Base-by-base conservation (phyloP, 2,888 invertebrate species). In the Lepidocyrtoides sp. region DNA sequence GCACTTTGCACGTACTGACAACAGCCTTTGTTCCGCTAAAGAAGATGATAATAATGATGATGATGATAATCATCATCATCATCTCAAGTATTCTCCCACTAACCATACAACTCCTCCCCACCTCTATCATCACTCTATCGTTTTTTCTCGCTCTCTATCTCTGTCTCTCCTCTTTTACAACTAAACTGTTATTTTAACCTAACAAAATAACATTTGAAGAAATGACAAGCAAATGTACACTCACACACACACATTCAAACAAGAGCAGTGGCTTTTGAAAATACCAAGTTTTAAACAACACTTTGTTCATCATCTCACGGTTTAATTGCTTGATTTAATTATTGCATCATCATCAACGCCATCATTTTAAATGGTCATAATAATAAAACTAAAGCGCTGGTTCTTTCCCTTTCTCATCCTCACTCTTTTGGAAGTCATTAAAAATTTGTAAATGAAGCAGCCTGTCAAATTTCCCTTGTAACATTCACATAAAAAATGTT, bases 391-490 rank as follows among this genome's bases (percentile, higher is more conserved):
- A 60, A 60, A 60, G 20, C 36, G 8, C 36, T 32, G 5, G 17
- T 17, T 32, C 66, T 5, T 5, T 66, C n/a, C 17, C 29, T 41
- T 44, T 20, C 48, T 72, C 48, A n/a, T n/a, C n/a, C n/a, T n/a
- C n/a, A n/a, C n/a, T n/a, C n/a, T n/a, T n/a, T n/a, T 72, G 72
- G 36, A 23, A 41, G 60, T 60, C 82, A 82, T 82, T 82, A 82
- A 60, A 79, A 60, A 82, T 41, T 57, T 82, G 82, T 82, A 82
- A 60, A 82, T 82, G 36, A 82, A 82, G 60, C 82, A 82, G 54
- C 41, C 82, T 60, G 60, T 82, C 82, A 82, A 82, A 36, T 79
- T 54, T 54, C 32, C 72, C 23, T 26, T 72, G 23, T 20, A 72
- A 72, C 14, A 14, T 32, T 0, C 66, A 66, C 29, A n/a, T 66